phyloP scores from a whole-genome alignment of 2,888 invertebrate species.

The Acronicta alni region DNA sequence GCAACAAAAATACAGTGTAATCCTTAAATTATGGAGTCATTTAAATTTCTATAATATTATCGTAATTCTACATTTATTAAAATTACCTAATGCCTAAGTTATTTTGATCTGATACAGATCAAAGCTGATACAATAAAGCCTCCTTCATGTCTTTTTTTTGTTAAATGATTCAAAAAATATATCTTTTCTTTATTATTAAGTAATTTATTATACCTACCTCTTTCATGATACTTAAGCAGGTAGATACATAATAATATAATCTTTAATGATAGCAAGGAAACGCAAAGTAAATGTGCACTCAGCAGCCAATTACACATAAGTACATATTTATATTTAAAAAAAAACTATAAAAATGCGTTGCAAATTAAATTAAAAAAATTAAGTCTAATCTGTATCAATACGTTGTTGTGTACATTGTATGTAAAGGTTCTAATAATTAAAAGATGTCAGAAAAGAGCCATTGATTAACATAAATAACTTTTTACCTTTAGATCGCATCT shows the following conservation, averaged over 20 bases:
- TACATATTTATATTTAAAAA: conserved; percentile 33
- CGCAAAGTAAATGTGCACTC: conserved; percentile 17
- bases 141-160: conserved; percentile 68
- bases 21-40: conserved; percentile 41
- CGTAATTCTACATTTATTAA: conserved; percentile 36
- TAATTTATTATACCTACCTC: conserved; percentile 3
- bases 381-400: conserved; percentile 4
- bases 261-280: conserved; percentile 4
- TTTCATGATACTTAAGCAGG: conserved; percentile 1
- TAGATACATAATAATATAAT: conserved; percentile 1
- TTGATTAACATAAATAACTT: conserved; percentile 28
- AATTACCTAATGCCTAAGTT: conserved; percentile 50
- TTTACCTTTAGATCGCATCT: conserved; percentile 25
- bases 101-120: conserved; percentile 86
- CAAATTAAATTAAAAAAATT: conserved; percentile 23
- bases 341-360: conserved; percentile 43
- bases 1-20: conserved; percentile 57
- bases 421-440: neutral
- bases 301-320: conserved; percentile 38
- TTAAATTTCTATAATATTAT: conserved; percentile 20
- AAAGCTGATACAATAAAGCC: conserved; percentile 72
- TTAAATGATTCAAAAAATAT: conserved; percentile 42
- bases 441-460: conserved; percentile 41
- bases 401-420: conserved; percentile 21
- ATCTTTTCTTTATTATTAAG: conserved; percentile 25